These are phyloP conservation scores for Odobenus rosmarus DNA, from an alignment of 2,113 vertebrate species.

Conservation along the genomic window DNA sequence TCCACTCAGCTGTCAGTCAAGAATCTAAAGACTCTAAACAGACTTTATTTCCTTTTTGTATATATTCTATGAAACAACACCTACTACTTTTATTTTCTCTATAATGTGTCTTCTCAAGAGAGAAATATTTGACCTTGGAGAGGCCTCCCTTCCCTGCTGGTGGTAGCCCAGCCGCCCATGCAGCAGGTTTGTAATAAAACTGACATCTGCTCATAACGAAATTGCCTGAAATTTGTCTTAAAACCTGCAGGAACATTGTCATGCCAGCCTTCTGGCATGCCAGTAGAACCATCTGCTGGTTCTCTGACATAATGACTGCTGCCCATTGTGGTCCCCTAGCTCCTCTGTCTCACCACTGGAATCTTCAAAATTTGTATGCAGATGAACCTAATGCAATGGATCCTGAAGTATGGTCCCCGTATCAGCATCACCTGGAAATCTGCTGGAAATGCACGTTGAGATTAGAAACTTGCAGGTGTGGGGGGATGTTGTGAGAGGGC, in stretches of 20 bases:
- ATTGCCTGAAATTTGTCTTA: conserved; percentile 26
- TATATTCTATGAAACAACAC: neutral
- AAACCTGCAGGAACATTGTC: neutral
- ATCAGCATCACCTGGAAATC: neutral
- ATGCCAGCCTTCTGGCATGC: neutral
- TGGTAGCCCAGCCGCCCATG: neutral
- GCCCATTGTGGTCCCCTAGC: neutral
- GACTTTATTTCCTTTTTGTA: neutral
- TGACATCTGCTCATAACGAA: neutral
- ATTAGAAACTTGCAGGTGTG: neutral
- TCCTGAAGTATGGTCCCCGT: neutral
- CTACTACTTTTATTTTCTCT: neutral
- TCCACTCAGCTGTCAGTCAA: neutral
- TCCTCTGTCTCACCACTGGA: neutral
- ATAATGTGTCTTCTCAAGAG: neutral
- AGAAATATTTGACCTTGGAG: neutral
- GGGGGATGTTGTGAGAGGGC: neutral
- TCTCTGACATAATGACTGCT: neutral
- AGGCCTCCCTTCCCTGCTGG: neutral
- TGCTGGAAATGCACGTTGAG: neutral
- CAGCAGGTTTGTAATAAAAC: conserved; percentile 11
- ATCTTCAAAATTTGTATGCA: neutral
- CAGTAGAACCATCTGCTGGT: conserved; percentile 1
- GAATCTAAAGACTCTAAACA: neutral
- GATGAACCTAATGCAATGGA: fast-evolving